These are phyloP conservation scores for Petroica traversi DNA, from an alignment of 2,113 vertebrate species.

Conservation along the genomic window DNA sequence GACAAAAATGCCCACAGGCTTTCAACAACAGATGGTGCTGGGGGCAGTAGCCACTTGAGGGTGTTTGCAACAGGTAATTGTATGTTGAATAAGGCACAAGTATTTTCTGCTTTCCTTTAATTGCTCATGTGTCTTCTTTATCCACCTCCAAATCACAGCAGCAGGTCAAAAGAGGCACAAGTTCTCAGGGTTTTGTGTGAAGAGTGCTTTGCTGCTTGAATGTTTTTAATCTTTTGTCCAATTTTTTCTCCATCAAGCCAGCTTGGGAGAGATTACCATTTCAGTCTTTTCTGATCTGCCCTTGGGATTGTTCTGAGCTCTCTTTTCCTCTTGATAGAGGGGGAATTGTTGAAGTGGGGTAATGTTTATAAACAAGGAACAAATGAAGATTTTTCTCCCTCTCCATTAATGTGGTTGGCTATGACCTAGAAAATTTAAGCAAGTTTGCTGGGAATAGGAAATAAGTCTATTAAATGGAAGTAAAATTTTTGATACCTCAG, in stretches of 20 bases:
- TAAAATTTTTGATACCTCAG: not conserved
- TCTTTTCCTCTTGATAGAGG: not conserved
- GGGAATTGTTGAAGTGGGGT: not conserved
- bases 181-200: not conserved
- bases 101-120: not conserved
- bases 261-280: not conserved
- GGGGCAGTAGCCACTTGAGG: not conserved
- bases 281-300: not conserved
- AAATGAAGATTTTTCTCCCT: not conserved
- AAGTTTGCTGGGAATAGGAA: not conserved
- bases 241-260: not conserved
- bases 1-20: not conserved
- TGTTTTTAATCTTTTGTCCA: not conserved
- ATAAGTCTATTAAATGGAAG: not conserved
- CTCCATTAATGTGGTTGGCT: not conserved
- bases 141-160: not conserved
- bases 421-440: not conserved
- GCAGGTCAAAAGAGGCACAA: not conserved
- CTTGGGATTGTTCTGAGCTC: not conserved
- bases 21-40: not conserved
- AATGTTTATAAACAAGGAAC: not conserved
- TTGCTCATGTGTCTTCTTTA: not conserved
- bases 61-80: not conserved
- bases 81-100: not conserved
- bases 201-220: not conserved